These are phyloP conservation scores for Hemiscyllium ocellatum DNA, from an alignment of 2,113 vertebrate species.

Conservation along the genomic window DNA sequence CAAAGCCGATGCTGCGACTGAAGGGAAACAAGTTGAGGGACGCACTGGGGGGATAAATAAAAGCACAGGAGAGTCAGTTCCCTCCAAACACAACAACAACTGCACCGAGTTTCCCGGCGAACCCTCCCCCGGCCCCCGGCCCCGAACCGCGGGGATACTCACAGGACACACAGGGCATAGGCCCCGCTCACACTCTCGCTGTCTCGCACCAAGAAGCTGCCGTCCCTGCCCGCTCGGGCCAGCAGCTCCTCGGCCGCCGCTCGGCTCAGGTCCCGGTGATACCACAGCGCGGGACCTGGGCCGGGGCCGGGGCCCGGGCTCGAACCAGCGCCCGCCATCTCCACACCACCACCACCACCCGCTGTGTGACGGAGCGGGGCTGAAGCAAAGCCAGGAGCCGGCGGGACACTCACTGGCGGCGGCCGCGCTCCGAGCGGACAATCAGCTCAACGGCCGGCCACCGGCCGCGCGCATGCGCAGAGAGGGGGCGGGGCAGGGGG, in stretches of 20 bases:
- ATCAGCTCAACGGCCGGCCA: too few relatives aligned
- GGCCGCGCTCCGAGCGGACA: too few relatives aligned
- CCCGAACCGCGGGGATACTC: constrained; percentile 51
- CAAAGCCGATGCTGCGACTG: background rate
- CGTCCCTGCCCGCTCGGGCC: constrained; percentile 78
- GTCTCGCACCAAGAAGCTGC: constrained; percentile 91
- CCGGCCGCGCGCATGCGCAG: too few relatives aligned
- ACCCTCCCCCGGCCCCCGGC: too few relatives aligned
- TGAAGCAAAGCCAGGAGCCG: background rate
- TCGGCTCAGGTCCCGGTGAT: constrained; percentile 87
- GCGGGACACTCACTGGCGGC: too few relatives aligned
- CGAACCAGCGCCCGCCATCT: constrained; percentile 37
- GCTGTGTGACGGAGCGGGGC: constrained; percentile 34
- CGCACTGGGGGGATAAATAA: too few relatives aligned
- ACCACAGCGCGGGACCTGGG: constrained; percentile 69
- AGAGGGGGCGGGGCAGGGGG: too few relatives aligned
- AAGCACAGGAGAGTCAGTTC: too few relatives aligned
- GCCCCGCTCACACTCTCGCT: constrained; percentile 86
- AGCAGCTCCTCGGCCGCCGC: constrained; percentile 83
- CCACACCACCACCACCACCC: constrained; percentile 42
- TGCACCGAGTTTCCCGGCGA: background rate
- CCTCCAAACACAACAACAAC: background rate
- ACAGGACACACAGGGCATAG: constrained; percentile 84
- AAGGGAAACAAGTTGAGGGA: background rate
- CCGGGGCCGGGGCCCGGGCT: constrained; percentile 48